These are phyloP conservation scores for Macrobrachium rosenbergii DNA, from an alignment of 1,140 invertebrate genomes.

Conservation along the genomic window DNA sequence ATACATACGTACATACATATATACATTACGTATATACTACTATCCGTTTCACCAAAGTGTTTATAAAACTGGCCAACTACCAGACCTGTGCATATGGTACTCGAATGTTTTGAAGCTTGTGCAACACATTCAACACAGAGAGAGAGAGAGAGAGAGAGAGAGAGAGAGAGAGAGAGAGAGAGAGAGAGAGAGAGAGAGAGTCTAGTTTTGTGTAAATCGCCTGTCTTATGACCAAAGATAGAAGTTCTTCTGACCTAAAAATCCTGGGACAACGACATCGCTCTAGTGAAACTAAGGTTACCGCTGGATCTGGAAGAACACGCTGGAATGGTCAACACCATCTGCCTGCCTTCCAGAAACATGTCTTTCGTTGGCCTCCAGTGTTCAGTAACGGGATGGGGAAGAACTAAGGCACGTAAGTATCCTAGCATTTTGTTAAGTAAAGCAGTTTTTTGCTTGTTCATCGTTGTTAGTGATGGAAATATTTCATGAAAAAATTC, in stretches of 20 bases:
- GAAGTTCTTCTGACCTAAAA: slow-evolving; percentile 44
- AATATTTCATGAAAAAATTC: too few relatives aligned
- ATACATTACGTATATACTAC: not conserved
- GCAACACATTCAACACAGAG: not conserved
- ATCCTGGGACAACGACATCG: slow-evolving; percentile 62
- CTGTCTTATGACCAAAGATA: too few relatives aligned
- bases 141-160: not conserved
- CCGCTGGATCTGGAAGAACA: slow-evolving; percentile 49
- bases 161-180: too few relatives aligned
- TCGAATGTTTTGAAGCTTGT: too few relatives aligned
- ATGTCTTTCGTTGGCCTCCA: slow-evolving; percentile 55
- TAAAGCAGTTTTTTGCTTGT: too few relatives aligned
- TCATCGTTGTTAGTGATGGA: too few relatives aligned
- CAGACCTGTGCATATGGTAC: too few relatives aligned
- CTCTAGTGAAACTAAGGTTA: slow-evolving; percentile 46
- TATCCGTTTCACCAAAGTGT: too few relatives aligned
- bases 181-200: too few relatives aligned
- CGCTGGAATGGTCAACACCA: slow-evolving; percentile 57
- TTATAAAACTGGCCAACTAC: too few relatives aligned
- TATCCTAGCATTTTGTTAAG: not conserved
- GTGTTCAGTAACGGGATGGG: slow-evolving; percentile 59
- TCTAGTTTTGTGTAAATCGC: too few relatives aligned
- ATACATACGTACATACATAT: not conserved
- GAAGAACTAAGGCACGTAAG: slow-evolving; percentile 59
- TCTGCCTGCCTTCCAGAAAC: slow-evolving; percentile 53